Percentiles rank a stretch among this genome's conserved stretches.
phyloP scores from a whole-genome alignment of 2,888 invertebrate species.

The Meghimatium bilineatum region DNA sequence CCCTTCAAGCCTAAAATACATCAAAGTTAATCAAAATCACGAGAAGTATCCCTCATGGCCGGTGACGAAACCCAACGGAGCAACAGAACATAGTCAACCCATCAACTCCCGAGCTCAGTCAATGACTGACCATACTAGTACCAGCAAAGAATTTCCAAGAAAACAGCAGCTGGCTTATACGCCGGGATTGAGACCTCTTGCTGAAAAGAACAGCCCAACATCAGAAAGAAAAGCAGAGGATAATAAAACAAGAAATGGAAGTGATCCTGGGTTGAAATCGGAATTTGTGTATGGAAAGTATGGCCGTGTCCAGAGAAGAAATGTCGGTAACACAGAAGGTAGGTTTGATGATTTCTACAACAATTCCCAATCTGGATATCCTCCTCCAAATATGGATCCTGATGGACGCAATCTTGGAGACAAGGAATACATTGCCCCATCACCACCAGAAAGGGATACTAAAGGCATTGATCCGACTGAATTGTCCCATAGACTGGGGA shows the following conservation, averaged over 20 bases:
- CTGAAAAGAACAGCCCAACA: conserved; percentile 80
- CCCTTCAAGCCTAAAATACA: conserved; percentile 83
- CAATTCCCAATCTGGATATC: conserved; percentile 69
- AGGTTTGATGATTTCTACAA: conserved; percentile 64
- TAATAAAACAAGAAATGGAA: conserved; percentile 59
- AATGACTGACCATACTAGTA: conserved; percentile 85
- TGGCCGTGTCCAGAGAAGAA: conserved; percentile 54
- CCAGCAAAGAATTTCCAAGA: conserved; percentile 83
- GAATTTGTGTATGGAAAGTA: conserved; percentile 56
- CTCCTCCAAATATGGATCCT: conserved; percentile 80
- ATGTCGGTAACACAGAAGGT: conserved; percentile 53
- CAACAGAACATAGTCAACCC: conserved; percentile 55
- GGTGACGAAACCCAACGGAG: conserved; percentile 80
- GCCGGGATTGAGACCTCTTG: conserved; percentile 76
- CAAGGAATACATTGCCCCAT: conserved; percentile 83
- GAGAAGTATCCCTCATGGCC: conserved; percentile 88
- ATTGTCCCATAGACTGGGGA: conserved; percentile 55
- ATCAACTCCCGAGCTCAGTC: conserved; percentile 84
- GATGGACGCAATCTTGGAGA: conserved; percentile 82
- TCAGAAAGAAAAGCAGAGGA: conserved; percentile 62
- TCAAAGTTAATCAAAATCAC: conserved; percentile 83
- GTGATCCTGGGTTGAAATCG: conserved; percentile 70
- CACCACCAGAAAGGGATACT: conserved; percentile 84
- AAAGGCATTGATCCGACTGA: conserved; percentile 59
- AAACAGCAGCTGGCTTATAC: conserved; percentile 53